Conservation (phyloP, 2,888 invertebrate species). For the Apodemia mormo region DNA sequence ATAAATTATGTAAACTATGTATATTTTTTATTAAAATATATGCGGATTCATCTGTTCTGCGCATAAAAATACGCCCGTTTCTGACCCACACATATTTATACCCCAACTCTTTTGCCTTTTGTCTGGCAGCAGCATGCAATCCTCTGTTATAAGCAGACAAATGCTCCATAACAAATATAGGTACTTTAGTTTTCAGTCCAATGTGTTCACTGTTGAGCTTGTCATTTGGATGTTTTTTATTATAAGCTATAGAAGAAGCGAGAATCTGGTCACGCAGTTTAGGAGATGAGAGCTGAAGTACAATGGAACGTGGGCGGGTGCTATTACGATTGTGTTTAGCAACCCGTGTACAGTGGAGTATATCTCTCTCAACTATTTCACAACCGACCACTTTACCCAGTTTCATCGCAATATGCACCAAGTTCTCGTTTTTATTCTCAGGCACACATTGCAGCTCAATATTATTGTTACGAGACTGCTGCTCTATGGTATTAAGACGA, state of each 20-base stretch:
- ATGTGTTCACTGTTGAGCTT: too few species aligned
- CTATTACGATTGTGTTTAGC: slow-evolving; percentile 27
- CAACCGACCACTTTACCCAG: too few species aligned
- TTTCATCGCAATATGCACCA: too few species aligned
- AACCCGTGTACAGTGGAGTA: slow-evolving; percentile 26
- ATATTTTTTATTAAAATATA: slow-evolving; percentile 7
- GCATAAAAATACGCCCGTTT: too few species aligned
- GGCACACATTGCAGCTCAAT: too few species aligned
- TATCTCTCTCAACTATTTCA: too few species aligned
- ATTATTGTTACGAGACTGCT: too few species aligned
- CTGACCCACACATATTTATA: too few species aligned
- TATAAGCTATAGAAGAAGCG: slow-evolving; percentile 27
- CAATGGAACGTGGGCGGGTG: slow-evolving; percentile 30
- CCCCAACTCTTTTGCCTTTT: too few species aligned
- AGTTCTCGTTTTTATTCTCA: too few species aligned
- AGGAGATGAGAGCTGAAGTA: slow-evolving; percentile 29
- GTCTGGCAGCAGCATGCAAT: slow-evolving; percentile 25
- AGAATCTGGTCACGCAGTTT: slow-evolving; percentile 28
- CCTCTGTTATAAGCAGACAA: slow-evolving; percentile 1
- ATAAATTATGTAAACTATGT: background rate
- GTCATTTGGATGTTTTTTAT: slow-evolving; percentile 26
- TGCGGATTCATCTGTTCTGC: background rate
- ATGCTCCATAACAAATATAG: background rate
- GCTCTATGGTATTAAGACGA: too few species aligned
- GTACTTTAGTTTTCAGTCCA: background rate